Conservation (phyloP, 2,888 invertebrate genomes). For the Volucella inflata region DNA sequence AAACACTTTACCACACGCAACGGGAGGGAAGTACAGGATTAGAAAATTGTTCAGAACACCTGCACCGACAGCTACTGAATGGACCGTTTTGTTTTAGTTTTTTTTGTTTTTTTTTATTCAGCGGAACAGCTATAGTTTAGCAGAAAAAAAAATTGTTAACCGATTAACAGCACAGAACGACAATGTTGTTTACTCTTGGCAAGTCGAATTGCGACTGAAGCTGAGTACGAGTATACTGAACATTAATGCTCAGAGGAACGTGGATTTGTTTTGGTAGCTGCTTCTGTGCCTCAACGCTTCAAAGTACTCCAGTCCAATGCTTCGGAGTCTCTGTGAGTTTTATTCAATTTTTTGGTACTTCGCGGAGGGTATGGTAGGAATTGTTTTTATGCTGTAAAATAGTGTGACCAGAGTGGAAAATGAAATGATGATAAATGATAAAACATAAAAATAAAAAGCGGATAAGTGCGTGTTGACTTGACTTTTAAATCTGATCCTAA, state of each 20-base stretch:
- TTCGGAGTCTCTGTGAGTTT: no score
- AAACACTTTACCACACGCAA: constrained; percentile 48
- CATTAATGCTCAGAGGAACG: neutral
- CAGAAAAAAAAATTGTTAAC: constrained; percentile 28
- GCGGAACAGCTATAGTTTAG: constrained; percentile 37
- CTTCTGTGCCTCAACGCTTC: constrained; percentile 4
- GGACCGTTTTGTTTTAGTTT: constrained; percentile 53
- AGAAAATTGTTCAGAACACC: constrained; percentile 41
- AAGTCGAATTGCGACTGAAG: constrained; percentile 70
- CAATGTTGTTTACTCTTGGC: constrained; percentile 34
- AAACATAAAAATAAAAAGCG: no score
- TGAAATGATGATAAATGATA: no score
- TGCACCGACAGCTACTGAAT: constrained; percentile 39
- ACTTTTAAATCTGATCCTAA: no score
- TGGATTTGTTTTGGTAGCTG: constrained; percentile 12
- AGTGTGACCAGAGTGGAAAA: no score
- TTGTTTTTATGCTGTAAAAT: no score
- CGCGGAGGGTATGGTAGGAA: no score
- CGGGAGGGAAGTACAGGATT: constrained; percentile 42
- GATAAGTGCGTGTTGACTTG: no score
- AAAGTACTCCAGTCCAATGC: no score
- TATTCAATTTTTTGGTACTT: no score
- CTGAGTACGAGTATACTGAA: neutral
- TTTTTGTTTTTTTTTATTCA: constrained; percentile 35
- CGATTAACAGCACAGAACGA: neutral